Evolutionary conservation across 2,797 vertebrate genomes (phyloP), one percentile per base, ranked within the genome.

Genomic region (Tolypeutes matacus): DNA sequence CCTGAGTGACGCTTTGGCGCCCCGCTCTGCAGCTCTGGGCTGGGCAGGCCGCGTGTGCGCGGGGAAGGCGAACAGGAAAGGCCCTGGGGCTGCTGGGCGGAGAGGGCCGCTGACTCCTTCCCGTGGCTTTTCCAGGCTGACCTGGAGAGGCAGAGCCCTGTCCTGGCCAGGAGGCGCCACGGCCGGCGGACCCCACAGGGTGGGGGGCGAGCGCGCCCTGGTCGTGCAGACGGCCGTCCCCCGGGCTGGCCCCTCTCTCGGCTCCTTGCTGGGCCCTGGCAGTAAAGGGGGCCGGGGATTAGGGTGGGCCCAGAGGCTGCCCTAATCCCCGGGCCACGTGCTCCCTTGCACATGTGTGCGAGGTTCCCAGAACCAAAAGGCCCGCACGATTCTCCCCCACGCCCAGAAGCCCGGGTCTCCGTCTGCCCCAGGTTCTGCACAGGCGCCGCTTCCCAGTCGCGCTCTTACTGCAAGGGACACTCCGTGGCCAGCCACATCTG

Each of bases 111-210:
- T 98, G 98, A 98, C 85, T 17, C n/a, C 77, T 93, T 98, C 98
- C 98, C 99, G 95, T 99, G 99, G 98, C 99, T 99, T 98, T 99
- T 99, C 97, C 98, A 99, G 99, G 98, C 98, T 97, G 98, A 98
- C 98, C 98, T 98, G 98, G 98, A 99, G 98, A 99, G 99, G 97
- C 99, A 99, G 96, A 89, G 98, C 94, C 98, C 98, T 98, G 98
- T 99, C 97, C 98, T 99, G 98, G 99, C 98, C 98, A 99, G 98
- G 98, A 99, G 99, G 97, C 98, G 98, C 98, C 99, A 98, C 98
- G 95, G 98, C 98, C 97, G 98, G 97, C 98, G 84, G 96, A 97
- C 98, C 98, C 87, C 98, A 99, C 98, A 99, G 99, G 99, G 99
- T 99, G 99, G 98, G 99, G 97, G 98, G 98, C 91, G 96, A 97